A percentile compares a stretch with the other conserved stretches of the same genome.
phyloP scores from a whole-genome alignment of 1,140 invertebrate species.

The Scaptomyza graminum region DNA sequence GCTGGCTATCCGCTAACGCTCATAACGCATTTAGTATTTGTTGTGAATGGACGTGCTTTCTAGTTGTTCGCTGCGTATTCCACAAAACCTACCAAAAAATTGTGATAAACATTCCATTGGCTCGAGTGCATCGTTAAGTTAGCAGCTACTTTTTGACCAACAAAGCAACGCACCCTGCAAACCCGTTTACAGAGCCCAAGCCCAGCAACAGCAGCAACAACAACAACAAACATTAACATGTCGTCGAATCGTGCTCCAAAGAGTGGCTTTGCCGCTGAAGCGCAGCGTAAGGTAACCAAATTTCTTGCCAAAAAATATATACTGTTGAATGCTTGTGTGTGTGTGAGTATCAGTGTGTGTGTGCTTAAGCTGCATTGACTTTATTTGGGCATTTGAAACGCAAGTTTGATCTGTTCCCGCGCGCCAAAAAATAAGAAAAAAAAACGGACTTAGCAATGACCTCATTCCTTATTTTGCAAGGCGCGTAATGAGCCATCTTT shows the following conservation, averaged over 20 bases:
- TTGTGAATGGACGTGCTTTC: slow-evolving; percentile 53
- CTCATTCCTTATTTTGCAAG: slow-evolving; percentile 60
- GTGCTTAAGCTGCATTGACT: slow-evolving; percentile 62
- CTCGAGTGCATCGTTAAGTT: slow-evolving; percentile 53
- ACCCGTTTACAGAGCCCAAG: slow-evolving; percentile 71
- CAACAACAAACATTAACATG: slow-evolving; percentile 85
- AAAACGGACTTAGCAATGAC: slow-evolving; percentile 76
- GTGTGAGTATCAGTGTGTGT: slow-evolving; percentile 14
- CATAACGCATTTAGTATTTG: slow-evolving; percentile 58
- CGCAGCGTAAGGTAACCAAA: slow-evolving; percentile 93
- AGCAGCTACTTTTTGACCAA: slow-evolving; percentile 53
- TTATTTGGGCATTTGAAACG: slow-evolving; percentile 64
- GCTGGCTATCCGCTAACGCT: slow-evolving; percentile 10
- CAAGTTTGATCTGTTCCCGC: slow-evolving; percentile 37
- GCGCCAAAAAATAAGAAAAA: slow-evolving; percentile 68
- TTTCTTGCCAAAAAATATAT: slow-evolving; percentile 59
- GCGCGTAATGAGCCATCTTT: slow-evolving; percentile 31
- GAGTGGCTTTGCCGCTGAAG: slow-evolving; percentile 96
- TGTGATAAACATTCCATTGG: slow-evolving; percentile 64
- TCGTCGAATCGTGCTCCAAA: slow-evolving; percentile 94
- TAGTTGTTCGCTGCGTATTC: slow-evolving; percentile 18
- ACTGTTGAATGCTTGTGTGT: slow-evolving; percentile 16
- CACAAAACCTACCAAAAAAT: slow-evolving; percentile 29
- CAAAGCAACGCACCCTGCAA: slow-evolving; percentile 65
- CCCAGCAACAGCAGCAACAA: slow-evolving; percentile 27